Base-by-base conservation (phyloP, 2,113 vertebrate species). In the Lepisosteus osseus region DNA sequence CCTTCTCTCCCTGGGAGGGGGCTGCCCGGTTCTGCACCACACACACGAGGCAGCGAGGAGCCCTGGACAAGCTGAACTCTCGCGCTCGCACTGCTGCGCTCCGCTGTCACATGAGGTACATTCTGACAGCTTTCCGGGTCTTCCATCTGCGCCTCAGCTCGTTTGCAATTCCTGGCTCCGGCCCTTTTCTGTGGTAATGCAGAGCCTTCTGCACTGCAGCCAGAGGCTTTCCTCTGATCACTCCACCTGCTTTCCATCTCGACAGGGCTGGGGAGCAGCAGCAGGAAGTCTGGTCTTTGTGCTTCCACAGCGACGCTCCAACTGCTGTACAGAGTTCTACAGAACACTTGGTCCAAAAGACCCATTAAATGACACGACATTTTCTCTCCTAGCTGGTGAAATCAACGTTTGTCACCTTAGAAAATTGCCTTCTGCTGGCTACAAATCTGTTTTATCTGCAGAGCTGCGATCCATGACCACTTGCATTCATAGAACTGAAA, bases 211-310 rank as follows among this genome's bases (percentile, higher is more conserved):
- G 62, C 62, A 41, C 76, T 77, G 68, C 76, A 79, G 79, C 80
- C 77, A 41, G 73, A 83, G 71, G 76, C 74, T 77, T 79, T 76
- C 77, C 82, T 84, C 79, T 80, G 78, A 84, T 73, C 74, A 11
- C 80, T 83, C 86, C 88, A 92, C 90, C 90, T 92, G 90, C 87
- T 87, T 82, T 54, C 73, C 65, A 72, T 85, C 86, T 78, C 59
- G 80, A 86, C 17, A 69, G 65, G n/a, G 62, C 40, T 54, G 66
- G 61, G 47, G 17, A 12, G 41, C n/a, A 64, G 9, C 9, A 51
- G 47, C 47, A 51, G 47, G 47, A 51, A 51, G 9, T 51, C 47
- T 51, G 9, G 9, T 51, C 47, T 51, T 9, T 9, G 47, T 51
- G 47, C 47, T 5, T 51, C 47, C 47, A 51, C 5, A 51, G 47